A percentile compares a stretch with the other conserved stretches of the same genome.
phyloP scores from a whole-genome alignment of 2,797 vertebrate species.

The Novumbra hubbsi region DNA sequence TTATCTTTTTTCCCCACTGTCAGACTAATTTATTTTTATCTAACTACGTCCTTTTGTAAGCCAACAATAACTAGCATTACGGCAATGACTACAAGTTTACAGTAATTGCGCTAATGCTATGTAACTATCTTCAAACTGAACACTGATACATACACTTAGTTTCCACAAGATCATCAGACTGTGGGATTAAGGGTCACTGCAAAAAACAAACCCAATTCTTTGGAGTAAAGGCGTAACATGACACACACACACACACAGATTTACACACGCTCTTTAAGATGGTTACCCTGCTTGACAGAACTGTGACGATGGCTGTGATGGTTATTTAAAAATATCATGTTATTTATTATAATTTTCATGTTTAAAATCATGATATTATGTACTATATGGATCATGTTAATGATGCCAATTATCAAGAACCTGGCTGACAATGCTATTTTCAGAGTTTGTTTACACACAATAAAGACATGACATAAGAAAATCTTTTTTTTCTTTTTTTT shows the following conservation, averaged over 20 bases:
- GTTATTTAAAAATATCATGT: constrained; percentile 51
- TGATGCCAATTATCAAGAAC: constrained; percentile 55
- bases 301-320: constrained; percentile 31
- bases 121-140: too few species aligned
- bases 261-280: constrained; percentile 38
- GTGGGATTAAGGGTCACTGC: too few species aligned
- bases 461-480: constrained; percentile 67
- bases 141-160: too few species aligned
- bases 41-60: too few species aligned
- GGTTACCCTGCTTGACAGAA: constrained; percentile 42
- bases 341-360: constrained; percentile 56
- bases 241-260: not conserved
- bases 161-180: too few species aligned
- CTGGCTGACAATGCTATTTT: constrained; percentile 69
- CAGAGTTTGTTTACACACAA: constrained; percentile 76
- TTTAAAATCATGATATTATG: constrained; percentile 61
- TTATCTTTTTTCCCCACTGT: too few species aligned
- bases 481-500: not conserved
- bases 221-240: not conserved
- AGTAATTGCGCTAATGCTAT: too few species aligned
- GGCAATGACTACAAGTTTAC: too few species aligned
- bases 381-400: constrained; percentile 61
- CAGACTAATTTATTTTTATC: too few species aligned
- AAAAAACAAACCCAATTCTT: not conserved
- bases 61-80: too few species aligned